phyloP scores from a whole-genome alignment of 1,140 invertebrate species.

The Ganaspis sp. region DNA sequence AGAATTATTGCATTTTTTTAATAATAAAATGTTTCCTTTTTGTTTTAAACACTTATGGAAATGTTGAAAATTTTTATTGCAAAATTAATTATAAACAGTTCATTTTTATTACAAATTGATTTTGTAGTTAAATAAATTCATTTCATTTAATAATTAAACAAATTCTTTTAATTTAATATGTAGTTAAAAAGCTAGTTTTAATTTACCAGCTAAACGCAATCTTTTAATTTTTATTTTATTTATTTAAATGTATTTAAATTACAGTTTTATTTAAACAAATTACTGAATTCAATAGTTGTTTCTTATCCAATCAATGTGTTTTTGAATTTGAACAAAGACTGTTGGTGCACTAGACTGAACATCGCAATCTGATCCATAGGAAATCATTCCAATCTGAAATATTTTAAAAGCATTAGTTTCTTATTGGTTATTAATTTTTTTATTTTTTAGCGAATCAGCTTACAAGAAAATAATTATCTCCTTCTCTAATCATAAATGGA shows the following conservation, averaged over 20 bases:
- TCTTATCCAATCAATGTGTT: slow-evolving; percentile 59
- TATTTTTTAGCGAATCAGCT: background rate
- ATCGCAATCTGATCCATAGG: slow-evolving; percentile 59
- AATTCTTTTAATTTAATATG: too few species aligned
- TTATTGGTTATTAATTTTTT: background rate
- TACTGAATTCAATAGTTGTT: too few species aligned
- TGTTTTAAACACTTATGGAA: background rate
- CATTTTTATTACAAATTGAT: too few species aligned
- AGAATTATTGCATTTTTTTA: background rate
- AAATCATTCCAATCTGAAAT: slow-evolving; percentile 61
- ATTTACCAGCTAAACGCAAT: too few species aligned
- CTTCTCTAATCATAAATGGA: slow-evolving; percentile 56
- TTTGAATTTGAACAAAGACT: slow-evolving; percentile 60
- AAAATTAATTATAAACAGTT: too few species aligned
- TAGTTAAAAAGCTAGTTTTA: too few species aligned
- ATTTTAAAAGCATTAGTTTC: slow-evolving; percentile 25
- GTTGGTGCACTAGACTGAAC: slow-evolving; percentile 48
- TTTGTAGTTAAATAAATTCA: too few species aligned
- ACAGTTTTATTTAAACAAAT: too few species aligned
- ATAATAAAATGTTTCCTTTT: background rate
- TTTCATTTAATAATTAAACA: too few species aligned
- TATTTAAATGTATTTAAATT: too few species aligned
- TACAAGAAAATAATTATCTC: slow-evolving; percentile 58
- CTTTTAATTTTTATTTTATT: too few species aligned
- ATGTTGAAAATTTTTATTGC: too few species aligned